Conservation (phyloP, 1,140 invertebrate genomes). For the Stegodyphus mimosarum region DNA sequence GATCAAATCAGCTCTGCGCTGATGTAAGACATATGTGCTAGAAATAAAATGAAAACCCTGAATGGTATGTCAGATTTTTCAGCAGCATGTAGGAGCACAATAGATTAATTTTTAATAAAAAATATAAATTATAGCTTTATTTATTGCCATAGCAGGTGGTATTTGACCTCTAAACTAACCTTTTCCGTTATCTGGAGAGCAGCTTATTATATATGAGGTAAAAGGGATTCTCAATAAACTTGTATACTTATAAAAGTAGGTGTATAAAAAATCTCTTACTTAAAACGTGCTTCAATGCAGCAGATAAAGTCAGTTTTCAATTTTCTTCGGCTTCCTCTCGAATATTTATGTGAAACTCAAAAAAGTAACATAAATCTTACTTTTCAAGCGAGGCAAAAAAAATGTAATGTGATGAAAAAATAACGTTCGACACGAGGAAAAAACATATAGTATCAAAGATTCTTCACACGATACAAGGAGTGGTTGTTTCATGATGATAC, state of each 20-base stretch:
- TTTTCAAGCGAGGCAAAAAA: neutral
- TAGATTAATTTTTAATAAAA: too few relatives aligned
- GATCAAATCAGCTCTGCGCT: too few relatives aligned
- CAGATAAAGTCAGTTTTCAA: constrained; percentile 38
- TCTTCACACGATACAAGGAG: constrained; percentile 20
- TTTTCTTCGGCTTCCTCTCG: neutral
- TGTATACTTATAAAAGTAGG: neutral
- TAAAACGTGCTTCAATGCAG: constrained; percentile 16
- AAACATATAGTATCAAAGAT: constrained; percentile 21
- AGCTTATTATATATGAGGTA: too few relatives aligned
- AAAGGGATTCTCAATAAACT: too few relatives aligned
- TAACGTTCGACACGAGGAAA: neutral
- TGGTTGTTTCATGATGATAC: neutral
- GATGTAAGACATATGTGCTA: too few relatives aligned
- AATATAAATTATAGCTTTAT: neutral
- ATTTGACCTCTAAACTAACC: neutral
- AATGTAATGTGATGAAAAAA: neutral
- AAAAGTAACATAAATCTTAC: constrained; percentile 31
- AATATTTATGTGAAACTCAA: neutral
- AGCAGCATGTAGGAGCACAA: too few relatives aligned
- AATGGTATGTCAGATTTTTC: too few relatives aligned
- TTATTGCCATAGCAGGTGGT: constrained; percentile 8
- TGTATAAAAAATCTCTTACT: neutral
- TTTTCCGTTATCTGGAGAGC: neutral
- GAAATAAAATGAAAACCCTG: too few relatives aligned